Evolutionary conservation across 2,113 vertebrate genomes (phyloP).

Genomic region (Halcyon senegalensis): DNA sequence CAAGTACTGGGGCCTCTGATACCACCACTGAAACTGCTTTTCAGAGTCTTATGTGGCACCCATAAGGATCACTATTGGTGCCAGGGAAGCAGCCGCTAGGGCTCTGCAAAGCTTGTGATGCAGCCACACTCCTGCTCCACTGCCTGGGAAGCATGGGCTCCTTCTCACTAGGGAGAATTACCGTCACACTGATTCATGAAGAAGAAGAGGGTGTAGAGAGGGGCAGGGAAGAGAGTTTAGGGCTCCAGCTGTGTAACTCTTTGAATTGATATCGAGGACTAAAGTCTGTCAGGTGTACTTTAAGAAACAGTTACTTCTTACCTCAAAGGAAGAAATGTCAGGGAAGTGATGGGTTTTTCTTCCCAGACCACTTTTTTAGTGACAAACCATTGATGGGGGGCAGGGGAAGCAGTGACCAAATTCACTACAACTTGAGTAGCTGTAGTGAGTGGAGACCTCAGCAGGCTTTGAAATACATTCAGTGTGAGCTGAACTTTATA

Average conservation of each 20-base stretch:
- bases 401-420: not conserved
- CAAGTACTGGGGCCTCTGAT: not conserved
- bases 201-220: not conserved
- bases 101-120: not conserved
- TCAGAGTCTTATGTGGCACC: not conserved
- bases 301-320: not conserved
- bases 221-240: not conserved
- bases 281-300: not conserved
- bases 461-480: not conserved
- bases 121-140: not conserved
- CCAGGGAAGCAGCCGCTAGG: not conserved
- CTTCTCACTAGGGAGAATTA: not conserved
- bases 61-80: rapidly evolving
- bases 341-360: not conserved
- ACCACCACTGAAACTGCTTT: not conserved
- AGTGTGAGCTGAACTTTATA: not conserved
- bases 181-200: not conserved
- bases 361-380: not conserved
- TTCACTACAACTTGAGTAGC: not conserved
- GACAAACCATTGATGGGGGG: not conserved
- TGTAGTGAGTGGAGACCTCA: not conserved
- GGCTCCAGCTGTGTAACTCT: not conserved
- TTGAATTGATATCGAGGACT: not conserved
- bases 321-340: not conserved
- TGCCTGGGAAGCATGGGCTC: rapidly evolving